Evolutionary conservation across 2,888 invertebrate genomes (phyloP).

Genomic region (Schrankia costaestrigalis): DNA sequence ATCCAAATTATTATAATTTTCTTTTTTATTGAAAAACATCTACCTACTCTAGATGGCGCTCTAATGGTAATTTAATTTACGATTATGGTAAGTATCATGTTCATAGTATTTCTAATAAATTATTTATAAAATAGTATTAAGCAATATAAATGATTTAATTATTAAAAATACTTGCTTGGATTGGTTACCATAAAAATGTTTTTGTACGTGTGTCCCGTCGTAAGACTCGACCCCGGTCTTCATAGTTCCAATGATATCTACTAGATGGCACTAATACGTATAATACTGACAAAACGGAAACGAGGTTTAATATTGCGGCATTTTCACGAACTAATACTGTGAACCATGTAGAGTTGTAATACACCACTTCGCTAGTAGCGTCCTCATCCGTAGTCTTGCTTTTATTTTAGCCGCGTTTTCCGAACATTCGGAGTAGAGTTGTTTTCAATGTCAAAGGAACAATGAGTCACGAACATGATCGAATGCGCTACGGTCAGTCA

Average conservation of each 20-base stretch:
- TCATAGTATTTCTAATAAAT: no score
- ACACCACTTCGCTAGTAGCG: slow-evolving; percentile 11
- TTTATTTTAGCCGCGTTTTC: slow-evolving; percentile 17
- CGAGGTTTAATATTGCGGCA: slow-evolving; percentile 11
- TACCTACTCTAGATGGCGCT: no score
- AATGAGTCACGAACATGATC: slow-evolving; percentile 47
- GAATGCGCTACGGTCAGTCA: slow-evolving; percentile 44
- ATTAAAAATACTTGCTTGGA: no score
- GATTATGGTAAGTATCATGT: no score
- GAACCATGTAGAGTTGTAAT: slow-evolving; percentile 21
- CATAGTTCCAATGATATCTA: background rate
- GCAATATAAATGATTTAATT: no score
- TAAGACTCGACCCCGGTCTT: no score
- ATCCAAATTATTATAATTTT: no score
- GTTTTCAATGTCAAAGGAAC: slow-evolving; percentile 40
- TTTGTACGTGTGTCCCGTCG: no score
- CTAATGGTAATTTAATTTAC: no score
- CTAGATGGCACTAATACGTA: slow-evolving; percentile 34
- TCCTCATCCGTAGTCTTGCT: slow-evolving; percentile 4
- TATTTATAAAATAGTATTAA: no score
- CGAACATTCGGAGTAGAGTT: slow-evolving; percentile 29
- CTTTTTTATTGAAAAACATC: no score
- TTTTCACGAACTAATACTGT: slow-evolving; percentile 21
- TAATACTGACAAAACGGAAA: slow-evolving; percentile 10
- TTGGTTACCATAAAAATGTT: no score